Evolutionary conservation across 2,113 vertebrate genomes (phyloP).

Genomic region (Apteryx mantelli): DNA sequence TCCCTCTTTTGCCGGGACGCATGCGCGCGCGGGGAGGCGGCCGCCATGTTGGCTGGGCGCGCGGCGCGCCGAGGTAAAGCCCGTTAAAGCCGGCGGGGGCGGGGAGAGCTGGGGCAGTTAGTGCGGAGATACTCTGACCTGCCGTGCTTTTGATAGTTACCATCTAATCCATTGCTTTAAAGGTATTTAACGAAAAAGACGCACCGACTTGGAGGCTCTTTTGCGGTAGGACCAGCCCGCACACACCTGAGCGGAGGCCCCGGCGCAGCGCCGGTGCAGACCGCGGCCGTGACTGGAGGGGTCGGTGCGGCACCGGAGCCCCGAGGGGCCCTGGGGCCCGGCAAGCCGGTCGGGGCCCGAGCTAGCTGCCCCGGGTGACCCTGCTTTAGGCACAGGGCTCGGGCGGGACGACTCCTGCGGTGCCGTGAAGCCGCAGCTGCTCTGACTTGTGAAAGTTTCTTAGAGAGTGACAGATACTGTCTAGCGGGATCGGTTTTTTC

Average conservation of each 20-base stretch:
- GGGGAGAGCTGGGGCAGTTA: not conserved
- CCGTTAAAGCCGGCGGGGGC: too few relatives aligned
- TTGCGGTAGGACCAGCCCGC: not conserved
- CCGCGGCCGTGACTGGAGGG: fast-evolving
- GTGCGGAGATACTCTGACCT: not conserved
- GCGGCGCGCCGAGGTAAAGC: too few relatives aligned
- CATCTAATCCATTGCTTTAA: not conserved
- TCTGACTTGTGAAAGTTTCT: not conserved
- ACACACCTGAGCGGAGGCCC: too few relatives aligned
- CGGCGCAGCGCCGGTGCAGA: too few relatives aligned
- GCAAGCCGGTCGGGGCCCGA: too few relatives aligned
- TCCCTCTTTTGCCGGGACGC: not conserved
- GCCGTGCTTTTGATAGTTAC: not conserved
- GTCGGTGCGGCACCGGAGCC: too few relatives aligned
- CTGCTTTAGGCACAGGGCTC: not conserved
- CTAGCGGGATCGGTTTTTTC: not conserved
- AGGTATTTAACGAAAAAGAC: not conserved
- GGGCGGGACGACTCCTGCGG: too few relatives aligned
- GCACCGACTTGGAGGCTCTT: not conserved
- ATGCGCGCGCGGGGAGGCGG: too few relatives aligned
- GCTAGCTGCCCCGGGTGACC: fast-evolving
- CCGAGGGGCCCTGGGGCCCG: too few relatives aligned
- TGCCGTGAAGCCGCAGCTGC: not conserved
- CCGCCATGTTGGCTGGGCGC: too few relatives aligned
- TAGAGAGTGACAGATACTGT: not conserved